These are phyloP conservation scores for Rhipidura dahli DNA, from an alignment of 2,113 vertebrate species.

Conservation along the genomic window DNA sequence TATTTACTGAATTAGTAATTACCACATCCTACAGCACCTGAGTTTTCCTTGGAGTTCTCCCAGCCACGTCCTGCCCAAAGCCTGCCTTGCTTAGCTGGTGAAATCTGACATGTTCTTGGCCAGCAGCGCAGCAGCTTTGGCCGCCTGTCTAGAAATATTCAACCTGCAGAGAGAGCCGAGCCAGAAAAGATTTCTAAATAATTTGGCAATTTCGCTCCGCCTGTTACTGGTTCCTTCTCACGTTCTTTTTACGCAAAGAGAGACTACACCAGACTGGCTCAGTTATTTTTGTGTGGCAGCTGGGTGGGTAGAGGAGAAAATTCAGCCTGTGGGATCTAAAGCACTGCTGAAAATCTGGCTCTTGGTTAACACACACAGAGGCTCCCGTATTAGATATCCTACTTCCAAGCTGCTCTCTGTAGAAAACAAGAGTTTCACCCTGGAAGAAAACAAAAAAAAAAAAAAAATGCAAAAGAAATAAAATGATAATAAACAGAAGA, in stretches of 20 bases:
- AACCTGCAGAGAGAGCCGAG: constrained; percentile 43
- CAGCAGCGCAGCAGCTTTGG: not conserved
- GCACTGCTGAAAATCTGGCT: not conserved
- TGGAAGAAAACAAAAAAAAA: not conserved
- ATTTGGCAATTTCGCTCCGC: constrained; percentile 15
- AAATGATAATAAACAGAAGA: not conserved
- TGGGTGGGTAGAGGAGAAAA: not conserved
- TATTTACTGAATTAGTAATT: constrained; percentile 28
- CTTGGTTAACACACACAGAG: not conserved
- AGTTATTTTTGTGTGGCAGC: constrained; percentile 15
- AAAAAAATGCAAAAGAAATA: not conserved
- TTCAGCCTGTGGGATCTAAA: not conserved
- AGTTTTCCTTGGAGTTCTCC: constrained; percentile 58
- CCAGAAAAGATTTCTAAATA: constrained; percentile 61
- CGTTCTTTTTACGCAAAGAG: not conserved
- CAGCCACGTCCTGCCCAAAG: not conserved
- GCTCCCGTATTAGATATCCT: not conserved
- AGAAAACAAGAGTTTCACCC: not conserved
- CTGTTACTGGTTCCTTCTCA: not conserved
- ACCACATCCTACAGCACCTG: constrained; percentile 60
- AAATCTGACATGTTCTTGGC: constrained; percentile 65
- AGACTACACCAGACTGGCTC: not conserved
- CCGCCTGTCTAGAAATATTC: not conserved
- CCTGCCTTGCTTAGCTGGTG: constrained; percentile 46
- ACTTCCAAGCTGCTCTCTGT: not conserved